These are phyloP conservation scores for Crypturellus tataupa DNA, from an alignment of 2,797 vertebrate genomes.

Conservation along the genomic window DNA sequence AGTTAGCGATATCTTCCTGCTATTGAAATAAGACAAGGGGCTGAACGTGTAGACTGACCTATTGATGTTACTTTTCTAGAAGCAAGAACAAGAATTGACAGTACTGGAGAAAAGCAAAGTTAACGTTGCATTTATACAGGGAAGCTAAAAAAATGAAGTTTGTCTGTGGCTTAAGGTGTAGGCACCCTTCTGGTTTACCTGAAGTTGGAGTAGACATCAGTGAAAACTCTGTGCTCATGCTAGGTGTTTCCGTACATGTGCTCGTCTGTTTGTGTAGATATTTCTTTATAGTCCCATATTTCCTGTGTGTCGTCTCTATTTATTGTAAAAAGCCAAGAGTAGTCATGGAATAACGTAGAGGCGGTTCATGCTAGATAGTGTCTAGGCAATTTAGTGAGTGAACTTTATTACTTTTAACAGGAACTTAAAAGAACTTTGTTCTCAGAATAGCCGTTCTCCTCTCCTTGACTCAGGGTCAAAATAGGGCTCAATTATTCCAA, in stretches of 20 bases:
- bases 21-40: too few species aligned
- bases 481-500: not conserved
- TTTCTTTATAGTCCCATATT: not conserved
- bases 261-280: not conserved
- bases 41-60: too few species aligned
- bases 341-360: not conserved
- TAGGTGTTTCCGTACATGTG: not conserved
- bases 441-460: not conserved
- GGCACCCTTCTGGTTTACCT: not conserved
- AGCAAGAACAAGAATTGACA: too few species aligned
- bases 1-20: too few species aligned
- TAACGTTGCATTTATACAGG: not conserved
- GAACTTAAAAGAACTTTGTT: not conserved
- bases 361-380: not conserved
- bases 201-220: not conserved
- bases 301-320: not conserved
- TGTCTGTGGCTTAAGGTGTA: not conserved
- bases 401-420: conserved; percentile 13
- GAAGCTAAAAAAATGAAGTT: not conserved
- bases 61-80: too few species aligned
- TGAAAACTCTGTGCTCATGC: not conserved
- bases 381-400: not conserved
- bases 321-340: not conserved
- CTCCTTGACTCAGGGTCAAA: not conserved
- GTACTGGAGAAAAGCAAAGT: too few species aligned